A percentile compares a stretch with the other conserved stretches of the same genome.
These are phyloP conservation scores for Encarsia formosa DNA, from an alignment of 2,888 invertebrate genomes.

Conservation along the genomic window DNA sequence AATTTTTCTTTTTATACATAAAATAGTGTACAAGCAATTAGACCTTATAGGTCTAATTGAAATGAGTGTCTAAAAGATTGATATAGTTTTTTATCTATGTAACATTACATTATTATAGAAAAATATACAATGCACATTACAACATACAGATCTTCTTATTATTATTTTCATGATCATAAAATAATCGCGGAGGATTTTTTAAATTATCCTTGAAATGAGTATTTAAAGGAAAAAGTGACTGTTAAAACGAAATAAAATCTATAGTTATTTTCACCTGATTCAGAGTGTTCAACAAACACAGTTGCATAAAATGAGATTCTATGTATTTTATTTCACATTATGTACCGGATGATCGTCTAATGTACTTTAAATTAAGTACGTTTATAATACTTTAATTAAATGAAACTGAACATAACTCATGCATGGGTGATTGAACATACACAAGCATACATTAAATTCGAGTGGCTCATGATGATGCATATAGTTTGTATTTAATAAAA, in stretches of 20 bases:
- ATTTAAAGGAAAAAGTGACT: slow-evolving; percentile 1
- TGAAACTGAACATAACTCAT: slow-evolving; percentile 11
- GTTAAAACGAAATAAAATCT: background rate
- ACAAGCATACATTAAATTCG: too few relatives aligned
- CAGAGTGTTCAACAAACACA: slow-evolving; percentile 1
- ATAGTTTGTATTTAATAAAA: background rate
- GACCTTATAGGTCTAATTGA: slow-evolving; percentile 14
- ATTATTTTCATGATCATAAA: slow-evolving; percentile 9
- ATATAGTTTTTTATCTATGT: slow-evolving; percentile 20
- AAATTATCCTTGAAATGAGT: background rate
- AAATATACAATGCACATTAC: slow-evolving; percentile 26
- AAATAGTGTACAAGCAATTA: slow-evolving; percentile 17
- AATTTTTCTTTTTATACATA: slow-evolving; percentile 18
- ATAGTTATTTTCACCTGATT: slow-evolving; percentile 2
- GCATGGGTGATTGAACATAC: slow-evolving; percentile 1
- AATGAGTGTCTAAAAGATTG: slow-evolving; percentile 18
- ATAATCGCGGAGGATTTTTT: background rate
- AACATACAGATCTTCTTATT: slow-evolving; percentile 12
- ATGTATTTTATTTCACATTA: background rate
- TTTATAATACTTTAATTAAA: slow-evolving; percentile 12
- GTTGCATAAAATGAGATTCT: slow-evolving; percentile 16
- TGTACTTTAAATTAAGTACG: slow-evolving; percentile 19
- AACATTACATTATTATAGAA: slow-evolving; percentile 23
- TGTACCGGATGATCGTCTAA: slow-evolving; percentile 3
- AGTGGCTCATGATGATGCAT: too few relatives aligned